Percentiles rank a stretch among this genome's conserved stretches.
These are phyloP conservation scores for Orthonevra nobilis DNA, from an alignment of 2,888 invertebrate species.

Conservation along the genomic window DNA sequence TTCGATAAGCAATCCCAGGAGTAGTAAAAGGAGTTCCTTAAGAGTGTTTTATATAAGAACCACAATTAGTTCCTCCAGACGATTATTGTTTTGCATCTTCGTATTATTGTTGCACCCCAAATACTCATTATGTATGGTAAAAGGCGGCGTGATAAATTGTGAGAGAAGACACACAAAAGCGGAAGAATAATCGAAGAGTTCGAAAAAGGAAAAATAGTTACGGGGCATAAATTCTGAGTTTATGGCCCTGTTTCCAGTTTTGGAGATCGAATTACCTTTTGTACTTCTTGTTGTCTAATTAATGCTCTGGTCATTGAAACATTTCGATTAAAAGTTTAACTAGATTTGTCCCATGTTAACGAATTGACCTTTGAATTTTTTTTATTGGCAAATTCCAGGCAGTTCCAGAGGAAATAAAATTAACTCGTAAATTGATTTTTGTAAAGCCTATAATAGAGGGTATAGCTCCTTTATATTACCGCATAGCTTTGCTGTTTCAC, in stretches of 20 bases:
- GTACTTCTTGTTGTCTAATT: neutral
- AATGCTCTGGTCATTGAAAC: too few species aligned
- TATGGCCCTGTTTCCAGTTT: neutral
- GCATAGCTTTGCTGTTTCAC: too few species aligned
- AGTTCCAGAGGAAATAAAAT: too few species aligned
- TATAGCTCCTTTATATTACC: too few species aligned
- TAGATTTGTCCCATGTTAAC: too few species aligned
- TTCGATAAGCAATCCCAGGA: slow-evolving; percentile 40
- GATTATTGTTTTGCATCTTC: slow-evolving; percentile 8
- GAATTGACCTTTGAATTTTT: too few species aligned
- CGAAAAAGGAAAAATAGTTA: slow-evolving; percentile 5
- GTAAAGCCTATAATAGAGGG: too few species aligned
- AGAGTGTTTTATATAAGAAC: slow-evolving; percentile 11
- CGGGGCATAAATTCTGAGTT: slow-evolving; percentile 10
- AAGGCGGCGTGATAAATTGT: slow-evolving; percentile 28
- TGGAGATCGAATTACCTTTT: too few species aligned
- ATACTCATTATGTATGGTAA: slow-evolving; percentile 9
- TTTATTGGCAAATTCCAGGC: too few species aligned
- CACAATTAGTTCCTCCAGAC: slow-evolving; percentile 32
- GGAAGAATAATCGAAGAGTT: slow-evolving; percentile 1
- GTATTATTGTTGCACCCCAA: slow-evolving; percentile 1
- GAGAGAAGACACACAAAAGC: slow-evolving; percentile 5
- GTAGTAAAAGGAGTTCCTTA: slow-evolving; percentile 38
- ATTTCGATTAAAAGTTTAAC: too few species aligned
- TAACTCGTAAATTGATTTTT: too few species aligned